phyloP scores from a whole-genome alignment of 1,140 invertebrate genomes.

The Conopomorpha cramerella region DNA sequence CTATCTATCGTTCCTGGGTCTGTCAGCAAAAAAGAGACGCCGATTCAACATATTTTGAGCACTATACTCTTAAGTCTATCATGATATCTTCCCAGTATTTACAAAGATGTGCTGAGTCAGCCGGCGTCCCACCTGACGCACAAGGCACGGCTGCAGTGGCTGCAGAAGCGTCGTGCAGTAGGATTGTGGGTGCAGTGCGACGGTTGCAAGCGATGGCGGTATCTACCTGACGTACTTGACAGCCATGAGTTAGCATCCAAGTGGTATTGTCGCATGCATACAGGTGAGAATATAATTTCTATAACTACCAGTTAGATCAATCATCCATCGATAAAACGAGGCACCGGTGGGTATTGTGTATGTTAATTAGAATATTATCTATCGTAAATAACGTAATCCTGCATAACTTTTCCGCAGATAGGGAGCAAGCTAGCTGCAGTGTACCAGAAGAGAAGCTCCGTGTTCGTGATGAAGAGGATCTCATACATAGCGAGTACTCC shows the following conservation, averaged over 20 bases:
- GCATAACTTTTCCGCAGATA: too few relatives aligned
- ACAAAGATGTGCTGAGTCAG: constrained; percentile 33
- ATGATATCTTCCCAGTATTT: too few relatives aligned
- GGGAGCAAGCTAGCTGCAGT: too few relatives aligned
- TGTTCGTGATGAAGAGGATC: constrained; percentile 48
- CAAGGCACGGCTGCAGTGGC: constrained; percentile 29
- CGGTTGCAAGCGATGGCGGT: constrained; percentile 64
- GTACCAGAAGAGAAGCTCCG: constrained; percentile 44
- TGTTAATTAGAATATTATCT: too few relatives aligned
- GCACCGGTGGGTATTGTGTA: too few relatives aligned
- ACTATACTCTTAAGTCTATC: too few relatives aligned
- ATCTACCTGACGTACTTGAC: constrained; percentile 60
- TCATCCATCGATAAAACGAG: too few relatives aligned
- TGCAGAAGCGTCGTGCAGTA: constrained; percentile 50
- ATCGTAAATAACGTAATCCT: too few relatives aligned
- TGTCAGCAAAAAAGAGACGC: too few relatives aligned
- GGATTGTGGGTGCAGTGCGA: constrained; percentile 67
- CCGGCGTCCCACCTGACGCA: constrained; percentile 20
- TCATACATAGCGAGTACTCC: constrained; percentile 58
- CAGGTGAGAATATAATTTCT: constrained; percentile 52
- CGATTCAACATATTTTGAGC: too few relatives aligned
- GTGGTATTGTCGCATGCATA: constrained; percentile 69
- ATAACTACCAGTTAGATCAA: too few relatives aligned
- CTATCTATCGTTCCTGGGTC: too few relatives aligned
- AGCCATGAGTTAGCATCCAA: constrained; percentile 61